Base-by-base conservation (phyloP, 2,888 invertebrate genomes). In the Caenorhabditis angaria region DNA sequence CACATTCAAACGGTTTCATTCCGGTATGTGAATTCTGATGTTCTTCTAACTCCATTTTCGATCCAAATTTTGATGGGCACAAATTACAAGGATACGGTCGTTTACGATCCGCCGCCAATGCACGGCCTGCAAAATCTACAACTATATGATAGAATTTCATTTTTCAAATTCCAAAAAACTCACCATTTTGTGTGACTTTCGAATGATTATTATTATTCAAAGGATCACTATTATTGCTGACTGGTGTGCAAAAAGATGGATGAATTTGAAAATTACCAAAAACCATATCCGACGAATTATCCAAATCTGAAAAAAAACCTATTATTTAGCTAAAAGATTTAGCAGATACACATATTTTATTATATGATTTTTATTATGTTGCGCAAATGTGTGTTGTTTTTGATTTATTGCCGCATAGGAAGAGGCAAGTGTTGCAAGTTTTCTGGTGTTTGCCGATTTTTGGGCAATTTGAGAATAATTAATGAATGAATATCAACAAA, bases 21-120 rank as follows among this genome's bases (percentile, higher is more conserved):
- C 81, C 83, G 14, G 87, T 87, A 70, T 87, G 87, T 18, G 82
- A 82, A 74, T 87, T 87, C 71, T 87, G 87, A 65, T 87, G 87
- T 59, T 87, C 87, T 65, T 87, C 87, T 27, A 87, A 75, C 61
- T 87, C 87, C 87, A 87, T 87, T 66, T 77, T 79, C 10, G 74
- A 75, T 1, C 78, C 81, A 57, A 80, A 85, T 27, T 79, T 74
- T 12, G 82, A 81, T 5, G 82, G 76, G 64, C 87, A 87, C 50
- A 82, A 60, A 50, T 80, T 82, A 69, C 87, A 87, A 1, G 87
- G 85, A 58, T 87, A 87, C 58, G 87, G 87, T 29, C 86, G 76
- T 57, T 87, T 87, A 28, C 86, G 74, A 50, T 86, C 86, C 20
- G 77, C 77, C 25, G 80, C 77, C 53, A 80, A 59, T 41, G 70